A percentile compares a stretch with the other conserved stretches of the same genome.
These are phyloP conservation scores for Atherix ibis DNA, from an alignment of 2,888 invertebrate genomes.

Conservation along the genomic window DNA sequence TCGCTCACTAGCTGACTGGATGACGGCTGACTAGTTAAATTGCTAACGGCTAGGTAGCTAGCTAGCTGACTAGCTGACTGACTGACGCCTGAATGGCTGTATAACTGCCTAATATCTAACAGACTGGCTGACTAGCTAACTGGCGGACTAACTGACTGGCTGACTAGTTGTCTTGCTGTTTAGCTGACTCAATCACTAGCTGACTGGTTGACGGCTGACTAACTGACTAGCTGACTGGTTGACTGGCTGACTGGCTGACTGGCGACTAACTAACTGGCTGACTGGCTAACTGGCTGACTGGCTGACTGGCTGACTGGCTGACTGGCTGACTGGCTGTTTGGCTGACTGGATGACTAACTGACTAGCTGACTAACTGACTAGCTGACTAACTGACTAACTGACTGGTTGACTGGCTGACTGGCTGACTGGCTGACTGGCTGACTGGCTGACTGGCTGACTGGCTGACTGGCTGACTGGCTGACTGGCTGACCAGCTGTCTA, in stretches of 20 bases:
- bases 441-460: slow-evolving; percentile 1
- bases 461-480: slow-evolving; percentile 1
- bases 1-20: slow-evolving; percentile 1
- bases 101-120: too few relatives aligned
- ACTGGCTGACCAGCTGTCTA: slow-evolving; percentile 2
- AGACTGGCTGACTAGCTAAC: slow-evolving; percentile 3
- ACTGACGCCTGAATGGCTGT: too few relatives aligned
- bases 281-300: slow-evolving; percentile 2
- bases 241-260: slow-evolving; percentile 1
- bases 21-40: slow-evolving; percentile 1
- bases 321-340: slow-evolving; percentile 2
- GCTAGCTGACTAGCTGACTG: neutral
- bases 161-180: too few relatives aligned
- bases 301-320: slow-evolving; percentile 2
- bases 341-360: slow-evolving; percentile 1
- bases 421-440: slow-evolving; percentile 2
- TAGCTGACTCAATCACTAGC: neutral
- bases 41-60: neutral
- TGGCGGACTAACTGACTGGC: slow-evolving; percentile 1
- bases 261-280: slow-evolving; percentile 1
- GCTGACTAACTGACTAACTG: slow-evolving; percentile 1
- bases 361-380: slow-evolving; percentile 1
- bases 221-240: neutral
- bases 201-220: neutral
- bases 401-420: slow-evolving; percentile 3